A percentile compares a stretch with the other conserved stretches of the same genome.
These are phyloP conservation scores for Channa argus DNA, from an alignment of 2,113 vertebrate species.

Conservation along the genomic window DNA sequence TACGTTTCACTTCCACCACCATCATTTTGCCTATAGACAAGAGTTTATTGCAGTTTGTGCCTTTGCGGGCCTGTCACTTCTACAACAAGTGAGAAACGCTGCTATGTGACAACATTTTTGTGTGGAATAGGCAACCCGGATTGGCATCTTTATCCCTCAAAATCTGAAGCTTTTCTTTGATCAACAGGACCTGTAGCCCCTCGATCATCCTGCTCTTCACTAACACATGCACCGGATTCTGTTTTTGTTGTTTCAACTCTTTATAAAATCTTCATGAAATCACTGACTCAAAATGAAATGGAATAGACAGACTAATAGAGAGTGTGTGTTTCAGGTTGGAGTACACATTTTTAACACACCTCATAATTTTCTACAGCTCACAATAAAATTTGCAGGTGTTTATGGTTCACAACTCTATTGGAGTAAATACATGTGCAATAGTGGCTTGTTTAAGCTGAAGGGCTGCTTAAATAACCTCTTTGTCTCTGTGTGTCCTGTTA, in stretches of 20 bases:
- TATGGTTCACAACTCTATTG: too few relatives aligned
- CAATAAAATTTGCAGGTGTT: too few relatives aligned
- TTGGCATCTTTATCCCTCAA: conserved; percentile 15
- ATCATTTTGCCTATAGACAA: conserved; percentile 48
- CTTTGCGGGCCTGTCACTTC: conserved; percentile 33
- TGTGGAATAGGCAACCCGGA: conserved; percentile 25
- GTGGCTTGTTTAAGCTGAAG: too few relatives aligned
- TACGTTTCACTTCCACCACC: conserved; percentile 13
- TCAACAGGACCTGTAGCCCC: background rate
- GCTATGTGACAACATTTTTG: conserved; percentile 23
- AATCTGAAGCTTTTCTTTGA: background rate
- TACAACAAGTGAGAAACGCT: conserved; percentile 26
- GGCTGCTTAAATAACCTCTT: too few relatives aligned
- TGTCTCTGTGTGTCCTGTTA: too few relatives aligned
- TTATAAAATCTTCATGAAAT: conserved; percentile 20
- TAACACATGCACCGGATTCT: background rate
- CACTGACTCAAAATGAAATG: background rate
- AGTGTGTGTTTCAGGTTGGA: too few relatives aligned
- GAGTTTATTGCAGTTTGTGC: conserved; percentile 13
- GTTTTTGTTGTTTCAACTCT: conserved; percentile 3
- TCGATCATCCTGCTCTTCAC: conserved; percentile 25
- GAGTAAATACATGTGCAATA: too few relatives aligned
- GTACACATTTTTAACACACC: too few relatives aligned
- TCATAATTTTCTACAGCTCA: too few relatives aligned
- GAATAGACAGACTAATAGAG: too few relatives aligned